A percentile compares a stretch with the other conserved stretches of the same genome.
These are phyloP conservation scores for Acrocera orbiculus DNA, from an alignment of 2,888 invertebrate genomes.

Conservation along the genomic window DNA sequence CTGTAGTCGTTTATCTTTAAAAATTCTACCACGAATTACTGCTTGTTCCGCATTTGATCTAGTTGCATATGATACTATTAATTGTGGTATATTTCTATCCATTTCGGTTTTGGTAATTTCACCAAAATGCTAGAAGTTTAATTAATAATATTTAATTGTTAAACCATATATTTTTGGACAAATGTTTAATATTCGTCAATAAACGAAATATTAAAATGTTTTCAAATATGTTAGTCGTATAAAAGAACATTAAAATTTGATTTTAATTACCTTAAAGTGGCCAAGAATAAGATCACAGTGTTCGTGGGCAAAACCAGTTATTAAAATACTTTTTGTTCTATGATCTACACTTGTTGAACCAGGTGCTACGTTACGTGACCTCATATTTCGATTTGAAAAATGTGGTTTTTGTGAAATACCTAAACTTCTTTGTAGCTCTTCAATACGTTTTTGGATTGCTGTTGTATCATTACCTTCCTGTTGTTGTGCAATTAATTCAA, in stretches of 20 bases:
- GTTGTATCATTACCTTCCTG: conserved; percentile 73
- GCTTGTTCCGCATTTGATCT: conserved; percentile 31
- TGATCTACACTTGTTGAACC: conserved; percentile 53
- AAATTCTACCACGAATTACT: conserved; percentile 32
- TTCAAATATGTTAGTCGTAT: neutral
- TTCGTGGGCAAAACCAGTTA: conserved; percentile 72
- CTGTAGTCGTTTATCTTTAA: conserved; percentile 59
- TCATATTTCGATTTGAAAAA: conserved; percentile 14
- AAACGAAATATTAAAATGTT: too few species aligned
- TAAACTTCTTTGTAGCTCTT: conserved; percentile 42
- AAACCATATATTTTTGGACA: too few species aligned
- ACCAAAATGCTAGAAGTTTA: conserved; percentile 54
- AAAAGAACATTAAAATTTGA: too few species aligned
- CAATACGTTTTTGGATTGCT: conserved; percentile 57
- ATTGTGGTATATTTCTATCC: conserved; percentile 49
- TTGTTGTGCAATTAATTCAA: conserved; percentile 79
- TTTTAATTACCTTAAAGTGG: conserved; percentile 56
- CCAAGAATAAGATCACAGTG: conserved; percentile 62
- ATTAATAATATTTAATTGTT: neutral
- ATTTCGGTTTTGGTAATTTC: conserved; percentile 66
- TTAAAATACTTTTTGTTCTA: conserved; percentile 65
- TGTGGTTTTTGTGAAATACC: conserved; percentile 16
- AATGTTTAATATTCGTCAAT: too few species aligned
- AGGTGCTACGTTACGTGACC: conserved; percentile 23
- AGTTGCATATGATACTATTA: conserved; percentile 29